phyloP scores from a whole-genome alignment of 2,113 vertebrate genomes.

The Centropus unirufus region DNA sequence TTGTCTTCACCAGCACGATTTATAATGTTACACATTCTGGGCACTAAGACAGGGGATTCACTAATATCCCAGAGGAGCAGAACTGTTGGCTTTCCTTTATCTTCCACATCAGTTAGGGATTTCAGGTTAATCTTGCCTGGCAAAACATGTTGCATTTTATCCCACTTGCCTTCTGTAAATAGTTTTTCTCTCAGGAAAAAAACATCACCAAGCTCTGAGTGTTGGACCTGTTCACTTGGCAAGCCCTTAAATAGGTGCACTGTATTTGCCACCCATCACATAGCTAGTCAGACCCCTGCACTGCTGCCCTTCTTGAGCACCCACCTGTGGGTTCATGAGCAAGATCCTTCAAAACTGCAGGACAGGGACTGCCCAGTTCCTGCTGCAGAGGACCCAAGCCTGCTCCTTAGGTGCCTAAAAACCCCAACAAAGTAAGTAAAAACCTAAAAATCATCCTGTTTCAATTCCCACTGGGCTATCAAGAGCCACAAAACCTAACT shows the following conservation, averaged over 20 bases:
- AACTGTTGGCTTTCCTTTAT: slow-evolving; percentile 40
- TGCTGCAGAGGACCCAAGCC: not conserved
- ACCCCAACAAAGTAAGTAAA: not conserved
- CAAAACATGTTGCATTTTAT: slow-evolving; percentile 34
- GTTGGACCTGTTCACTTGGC: not conserved
- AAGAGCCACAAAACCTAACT: not conserved
- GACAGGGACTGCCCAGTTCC: not conserved
- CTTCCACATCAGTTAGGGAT: slow-evolving; percentile 28
- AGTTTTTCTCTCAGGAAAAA: not conserved
- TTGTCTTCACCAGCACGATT: not conserved
- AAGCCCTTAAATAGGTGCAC: not conserved
- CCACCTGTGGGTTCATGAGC: not conserved
- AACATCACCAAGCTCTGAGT: not conserved
- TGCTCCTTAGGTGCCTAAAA: not conserved
- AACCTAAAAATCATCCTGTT: not conserved
- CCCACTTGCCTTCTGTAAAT: slow-evolving; percentile 7
- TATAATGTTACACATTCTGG: not conserved
- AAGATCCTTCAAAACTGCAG: not conserved
- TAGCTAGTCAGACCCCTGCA: not conserved
- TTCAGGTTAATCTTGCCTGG: slow-evolving; percentile 26
- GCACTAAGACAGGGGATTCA: not conserved
- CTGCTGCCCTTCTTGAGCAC: not conserved
- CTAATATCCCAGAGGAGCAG: not conserved
- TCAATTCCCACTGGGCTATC: not conserved
- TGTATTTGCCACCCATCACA: accelerated